These are phyloP conservation scores for Agraylea sexmaculata DNA, from an alignment of 1,140 invertebrate species.

Conservation along the genomic window DNA sequence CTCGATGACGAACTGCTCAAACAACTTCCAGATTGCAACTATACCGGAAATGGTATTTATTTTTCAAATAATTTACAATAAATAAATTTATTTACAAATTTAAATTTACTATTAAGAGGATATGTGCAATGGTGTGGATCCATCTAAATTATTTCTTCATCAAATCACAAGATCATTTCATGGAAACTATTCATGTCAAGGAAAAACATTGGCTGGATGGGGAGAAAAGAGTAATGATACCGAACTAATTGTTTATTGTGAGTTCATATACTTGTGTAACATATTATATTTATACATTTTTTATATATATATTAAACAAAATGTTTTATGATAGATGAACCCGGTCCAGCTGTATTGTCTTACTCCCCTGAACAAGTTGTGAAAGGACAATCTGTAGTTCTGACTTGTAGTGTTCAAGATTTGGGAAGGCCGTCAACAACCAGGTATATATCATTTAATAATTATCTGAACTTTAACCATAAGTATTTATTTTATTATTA, in stretches of 20 bases:
- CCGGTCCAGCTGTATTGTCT: conserved; percentile 55
- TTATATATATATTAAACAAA: too few species aligned
- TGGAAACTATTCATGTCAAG: conserved; percentile 83
- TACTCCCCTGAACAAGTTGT: conserved; percentile 61
- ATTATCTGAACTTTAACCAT: neutral
- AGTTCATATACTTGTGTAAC: too few species aligned
- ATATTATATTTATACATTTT: too few species aligned
- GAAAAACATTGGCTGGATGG: conserved; percentile 75
- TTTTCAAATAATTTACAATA: too few species aligned
- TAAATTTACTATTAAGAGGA: conserved; percentile 19
- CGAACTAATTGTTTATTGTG: conserved; percentile 67
- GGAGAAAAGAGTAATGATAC: conserved; percentile 59
- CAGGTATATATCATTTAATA: conserved; percentile 24
- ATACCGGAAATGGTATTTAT: conserved; percentile 39
- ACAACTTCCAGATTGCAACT: conserved; percentile 69
- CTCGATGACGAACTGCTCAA: conserved; percentile 70
- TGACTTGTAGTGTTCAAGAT: conserved; percentile 70
- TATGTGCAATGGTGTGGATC: conserved; percentile 68
- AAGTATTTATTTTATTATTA: neutral
- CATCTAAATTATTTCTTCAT: conserved; percentile 67
- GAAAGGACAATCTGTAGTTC: conserved; percentile 63
- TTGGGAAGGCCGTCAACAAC: conserved; percentile 64
- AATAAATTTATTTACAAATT: too few species aligned
- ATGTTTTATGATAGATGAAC: conserved; percentile 47
- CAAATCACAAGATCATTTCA: conserved; percentile 72